A percentile compares a stretch with the other conserved stretches of the same genome.
Evolutionary conservation across 1,140 invertebrate genomes (phyloP).

Genomic region (Cydia amplana): DNA sequence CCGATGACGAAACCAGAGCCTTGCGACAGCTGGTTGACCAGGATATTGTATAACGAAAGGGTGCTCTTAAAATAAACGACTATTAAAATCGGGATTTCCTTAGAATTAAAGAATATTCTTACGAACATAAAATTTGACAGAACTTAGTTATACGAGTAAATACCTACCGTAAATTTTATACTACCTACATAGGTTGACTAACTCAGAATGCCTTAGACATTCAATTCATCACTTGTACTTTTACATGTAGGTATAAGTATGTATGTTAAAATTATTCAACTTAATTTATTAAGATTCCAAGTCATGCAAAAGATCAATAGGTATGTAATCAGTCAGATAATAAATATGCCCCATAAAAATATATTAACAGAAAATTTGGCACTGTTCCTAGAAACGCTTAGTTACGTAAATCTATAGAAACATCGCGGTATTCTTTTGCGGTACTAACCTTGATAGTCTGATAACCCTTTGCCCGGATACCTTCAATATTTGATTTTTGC

Average conservation of each 20-base stretch:
- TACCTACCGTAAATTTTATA: neutral
- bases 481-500: neutral
- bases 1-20: constrained; percentile 22
- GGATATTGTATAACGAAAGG: constrained; percentile 19
- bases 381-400: no score
- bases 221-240: no score
- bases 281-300: neutral
- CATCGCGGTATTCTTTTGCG: neutral
- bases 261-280: neutral
- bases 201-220: neutral
- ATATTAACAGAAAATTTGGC: no score
- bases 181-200: neutral
- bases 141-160: neutral
- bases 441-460: neutral
- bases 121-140: neutral
- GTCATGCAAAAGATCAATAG: neutral
- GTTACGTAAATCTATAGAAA: neutral
- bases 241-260: no score
- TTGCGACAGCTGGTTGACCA: constrained; percentile 19
- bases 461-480: neutral
- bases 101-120: neutral
- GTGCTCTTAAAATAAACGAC: neutral
- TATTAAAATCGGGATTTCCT: neutral
- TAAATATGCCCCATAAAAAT: no score
- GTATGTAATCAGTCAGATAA: no score